Evolutionary conservation across 2,888 invertebrate species (phyloP), one percentile per base, ranked within the genome.

Genomic region (Taphrorychus bicolor): DNA sequence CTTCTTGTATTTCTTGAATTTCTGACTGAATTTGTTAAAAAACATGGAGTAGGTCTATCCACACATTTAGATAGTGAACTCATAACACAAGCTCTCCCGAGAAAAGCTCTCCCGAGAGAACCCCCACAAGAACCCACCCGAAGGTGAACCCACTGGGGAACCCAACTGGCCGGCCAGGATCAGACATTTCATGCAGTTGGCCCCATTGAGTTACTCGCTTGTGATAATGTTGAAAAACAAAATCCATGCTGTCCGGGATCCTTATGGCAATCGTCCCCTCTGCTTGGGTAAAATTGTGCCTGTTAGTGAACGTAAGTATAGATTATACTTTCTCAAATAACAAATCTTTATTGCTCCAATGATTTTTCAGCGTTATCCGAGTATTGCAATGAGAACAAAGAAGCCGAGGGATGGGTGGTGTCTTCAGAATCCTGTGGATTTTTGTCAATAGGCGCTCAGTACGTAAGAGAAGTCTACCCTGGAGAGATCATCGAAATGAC

Each of bases 371-470:
- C 79, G 23, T 73, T 82, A 9, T 79, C 80, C 63, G 85, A 83
- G 24, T 84, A 84, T 40, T 85, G 86, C 45, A 87, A 88, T 58
- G 87, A 88, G 54, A 79, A 76, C 48, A 62, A 79, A 42, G 87
- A 87, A 49, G 89, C 92, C 0, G 93, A 94, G 77, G 98, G 97
- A 1, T 99, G 95, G 94, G 95, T 98, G 0, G 94, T 98, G 19
- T 95, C 97, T 0, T 98, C 98, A 0, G 98, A 99, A 83, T 97
- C 98, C 0, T 98, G 98, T 78, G 95, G 97, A 5, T 97, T 98
- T 79, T 87, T 96, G 3, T 94, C 97, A 9, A 94, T 97, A 66
- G 97, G 97, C 0, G 97, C 97, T 0, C 89, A 92, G 53, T 95
- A 97, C 80, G 91, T 95, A 1, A 89, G 97, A 51, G 98, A 98